phyloP scores from a whole-genome alignment of 2,797 vertebrate species.

The Sylvia borin region DNA sequence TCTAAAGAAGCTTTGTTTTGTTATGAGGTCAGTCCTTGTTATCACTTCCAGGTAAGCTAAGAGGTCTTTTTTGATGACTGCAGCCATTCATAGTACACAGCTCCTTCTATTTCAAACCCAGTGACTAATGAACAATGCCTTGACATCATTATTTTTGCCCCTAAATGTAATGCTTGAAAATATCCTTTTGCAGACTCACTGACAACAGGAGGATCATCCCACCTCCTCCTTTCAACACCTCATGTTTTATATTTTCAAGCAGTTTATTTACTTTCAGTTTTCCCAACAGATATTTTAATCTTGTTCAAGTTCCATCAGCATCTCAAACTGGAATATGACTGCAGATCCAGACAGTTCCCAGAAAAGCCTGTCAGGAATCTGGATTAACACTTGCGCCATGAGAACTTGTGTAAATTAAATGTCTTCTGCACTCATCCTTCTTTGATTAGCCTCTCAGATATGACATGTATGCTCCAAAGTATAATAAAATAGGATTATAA shows the following conservation, averaged over 20 bases:
- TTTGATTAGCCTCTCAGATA: background rate
- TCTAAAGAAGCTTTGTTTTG: background rate
- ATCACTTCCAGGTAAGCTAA: background rate
- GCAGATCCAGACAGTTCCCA: background rate
- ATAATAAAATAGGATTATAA: background rate
- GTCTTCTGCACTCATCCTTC: background rate
- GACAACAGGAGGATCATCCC: background rate
- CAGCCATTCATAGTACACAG: background rate
- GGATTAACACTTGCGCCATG: background rate
- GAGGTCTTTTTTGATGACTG: background rate
- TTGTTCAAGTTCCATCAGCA: background rate
- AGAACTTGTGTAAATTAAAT: background rate
- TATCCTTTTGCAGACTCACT: background rate
- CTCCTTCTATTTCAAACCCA: slow-evolving; percentile 4
- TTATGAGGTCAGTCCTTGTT: background rate
- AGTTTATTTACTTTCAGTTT: background rate
- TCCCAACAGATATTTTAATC: background rate
- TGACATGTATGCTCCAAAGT: background rate
- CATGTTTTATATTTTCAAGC: background rate
- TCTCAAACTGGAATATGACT: background rate
- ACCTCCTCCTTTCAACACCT: background rate
- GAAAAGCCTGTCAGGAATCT: background rate
- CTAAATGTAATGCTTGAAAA: background rate
- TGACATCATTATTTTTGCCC: background rate
- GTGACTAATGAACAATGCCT: background rate